Percentiles rank a stretch among this genome's conserved stretches.
Conservation (phyloP, 1,140 invertebrate species). For the Amphibalanus amphitrite region DNA sequence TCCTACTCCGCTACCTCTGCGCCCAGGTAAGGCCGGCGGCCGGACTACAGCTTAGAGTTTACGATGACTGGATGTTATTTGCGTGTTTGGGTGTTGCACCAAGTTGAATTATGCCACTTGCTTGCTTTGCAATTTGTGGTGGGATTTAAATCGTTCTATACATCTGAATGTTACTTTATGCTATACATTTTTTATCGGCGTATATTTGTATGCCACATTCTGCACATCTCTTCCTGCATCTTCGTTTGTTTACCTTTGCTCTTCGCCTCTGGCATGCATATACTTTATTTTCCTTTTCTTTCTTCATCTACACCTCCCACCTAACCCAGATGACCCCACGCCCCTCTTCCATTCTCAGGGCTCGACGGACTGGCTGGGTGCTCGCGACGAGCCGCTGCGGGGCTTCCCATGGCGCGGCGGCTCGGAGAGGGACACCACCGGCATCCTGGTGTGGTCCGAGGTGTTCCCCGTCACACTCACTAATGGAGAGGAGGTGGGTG, state of each 20-base stretch:
- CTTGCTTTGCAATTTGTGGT: too few relatives aligned
- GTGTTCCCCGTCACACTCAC: slow-evolving; percentile 55
- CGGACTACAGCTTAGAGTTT: too few relatives aligned
- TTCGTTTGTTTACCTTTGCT: not conserved
- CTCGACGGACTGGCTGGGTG: slow-evolving; percentile 27
- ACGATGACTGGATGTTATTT: too few relatives aligned
- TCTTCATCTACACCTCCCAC: not conserved
- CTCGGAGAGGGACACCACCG: slow-evolving; percentile 84
- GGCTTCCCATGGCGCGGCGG: slow-evolving; percentile 51
- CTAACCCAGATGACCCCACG: not conserved
- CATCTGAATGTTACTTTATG: too few relatives aligned
- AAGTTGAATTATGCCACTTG: too few relatives aligned
- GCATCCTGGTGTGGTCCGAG: slow-evolving; percentile 89
- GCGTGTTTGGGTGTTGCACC: too few relatives aligned
- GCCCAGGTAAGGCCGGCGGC: slow-evolving; percentile 28
- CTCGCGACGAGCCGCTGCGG: slow-evolving; percentile 26
- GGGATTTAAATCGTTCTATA: too few relatives aligned
- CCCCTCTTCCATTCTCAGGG: slow-evolving; percentile 9
- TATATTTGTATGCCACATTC: not conserved
- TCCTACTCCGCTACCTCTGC: slow-evolving; percentile 77
- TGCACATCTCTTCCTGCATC: not conserved
- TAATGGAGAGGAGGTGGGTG: slow-evolving; percentile 18
- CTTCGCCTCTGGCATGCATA: too few relatives aligned
- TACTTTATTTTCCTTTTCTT: too few relatives aligned
- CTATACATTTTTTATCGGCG: too few relatives aligned